Conservation (phyloP, 2,113 vertebrate species). For the Piaya cayana region DNA sequence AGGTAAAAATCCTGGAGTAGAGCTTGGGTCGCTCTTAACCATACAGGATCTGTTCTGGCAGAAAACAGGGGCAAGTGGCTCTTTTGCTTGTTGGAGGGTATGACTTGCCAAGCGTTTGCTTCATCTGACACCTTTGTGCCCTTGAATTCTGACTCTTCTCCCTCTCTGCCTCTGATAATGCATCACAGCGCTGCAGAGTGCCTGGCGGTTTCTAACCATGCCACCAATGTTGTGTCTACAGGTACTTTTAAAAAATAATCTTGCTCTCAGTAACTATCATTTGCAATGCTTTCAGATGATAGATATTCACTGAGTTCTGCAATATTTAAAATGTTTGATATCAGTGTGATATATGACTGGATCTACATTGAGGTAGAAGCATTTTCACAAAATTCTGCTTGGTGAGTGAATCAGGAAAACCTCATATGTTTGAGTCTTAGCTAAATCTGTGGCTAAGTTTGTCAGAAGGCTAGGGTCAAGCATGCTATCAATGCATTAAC, state of each 20-base stretch:
- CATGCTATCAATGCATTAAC: not conserved
- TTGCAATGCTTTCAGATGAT: not conserved
- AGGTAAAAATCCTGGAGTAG: conserved; percentile 50
- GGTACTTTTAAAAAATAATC: conserved; percentile 78
- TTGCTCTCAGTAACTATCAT: not conserved
- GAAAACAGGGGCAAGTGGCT: conserved; percentile 4
- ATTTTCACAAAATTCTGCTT: not conserved
- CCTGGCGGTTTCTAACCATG: conserved; percentile 86
- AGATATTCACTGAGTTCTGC: fast-evolving
- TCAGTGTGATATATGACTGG: not conserved
- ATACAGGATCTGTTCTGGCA: not conserved
- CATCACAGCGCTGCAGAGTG: conserved; percentile 90
- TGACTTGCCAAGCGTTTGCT: conserved; percentile 92
- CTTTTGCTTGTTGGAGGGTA: conserved; percentile 70
- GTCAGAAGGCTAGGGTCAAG: not conserved
- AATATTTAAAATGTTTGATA: not conserved
- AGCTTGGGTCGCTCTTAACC: not conserved
- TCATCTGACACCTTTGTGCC: conserved; percentile 85
- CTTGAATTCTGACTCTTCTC: conserved; percentile 84
- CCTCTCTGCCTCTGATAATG: conserved; percentile 91
- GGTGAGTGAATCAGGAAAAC: not conserved
- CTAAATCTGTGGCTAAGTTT: not conserved
- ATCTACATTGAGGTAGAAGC: not conserved
- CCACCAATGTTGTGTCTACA: conserved; percentile 92
- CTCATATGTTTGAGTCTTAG: not conserved